Evolutionary conservation across 2,113 vertebrate species (phyloP).

Genomic region (Galemys pyrenaicus): DNA sequence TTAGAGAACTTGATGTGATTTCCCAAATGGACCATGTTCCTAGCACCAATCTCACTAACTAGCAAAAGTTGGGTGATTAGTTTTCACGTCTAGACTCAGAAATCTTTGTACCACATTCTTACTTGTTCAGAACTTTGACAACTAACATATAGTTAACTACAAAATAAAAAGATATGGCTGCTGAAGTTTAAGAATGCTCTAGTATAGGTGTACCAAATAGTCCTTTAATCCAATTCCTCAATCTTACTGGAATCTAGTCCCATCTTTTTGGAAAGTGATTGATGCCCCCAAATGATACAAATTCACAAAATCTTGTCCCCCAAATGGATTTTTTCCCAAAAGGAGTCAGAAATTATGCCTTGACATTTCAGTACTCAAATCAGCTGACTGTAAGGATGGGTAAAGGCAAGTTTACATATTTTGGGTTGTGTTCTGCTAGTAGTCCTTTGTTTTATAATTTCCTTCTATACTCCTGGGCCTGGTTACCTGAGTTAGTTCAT

Average conservation of each 20-base stretch:
- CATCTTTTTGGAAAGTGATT: neutral
- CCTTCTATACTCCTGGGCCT: neutral
- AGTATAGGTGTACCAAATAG: neutral
- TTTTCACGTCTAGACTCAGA: neutral
- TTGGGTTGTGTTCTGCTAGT: neutral
- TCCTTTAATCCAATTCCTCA: neutral
- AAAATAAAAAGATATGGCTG: neutral
- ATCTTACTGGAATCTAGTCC: neutral
- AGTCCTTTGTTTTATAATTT: neutral
- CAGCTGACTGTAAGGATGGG: neutral
- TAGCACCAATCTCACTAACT: neutral
- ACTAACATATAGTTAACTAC: neutral
- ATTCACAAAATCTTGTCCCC: neutral
- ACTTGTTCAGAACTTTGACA: neutral
- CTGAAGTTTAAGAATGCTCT: neutral
- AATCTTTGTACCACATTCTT: neutral
- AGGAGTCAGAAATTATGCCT: neutral
- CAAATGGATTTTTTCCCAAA: neutral
- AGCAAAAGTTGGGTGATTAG: neutral
- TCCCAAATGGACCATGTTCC: neutral
- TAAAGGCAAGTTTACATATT: neutral
- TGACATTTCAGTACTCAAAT: neutral
- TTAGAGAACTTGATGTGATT: neutral
- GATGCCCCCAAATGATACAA: neutral
- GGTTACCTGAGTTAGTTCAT: neutral